Evolutionary conservation across 1,140 invertebrate species (phyloP), one percentile per base, ranked within the genome.

Genomic region (Coboldia fuscipes): DNA sequence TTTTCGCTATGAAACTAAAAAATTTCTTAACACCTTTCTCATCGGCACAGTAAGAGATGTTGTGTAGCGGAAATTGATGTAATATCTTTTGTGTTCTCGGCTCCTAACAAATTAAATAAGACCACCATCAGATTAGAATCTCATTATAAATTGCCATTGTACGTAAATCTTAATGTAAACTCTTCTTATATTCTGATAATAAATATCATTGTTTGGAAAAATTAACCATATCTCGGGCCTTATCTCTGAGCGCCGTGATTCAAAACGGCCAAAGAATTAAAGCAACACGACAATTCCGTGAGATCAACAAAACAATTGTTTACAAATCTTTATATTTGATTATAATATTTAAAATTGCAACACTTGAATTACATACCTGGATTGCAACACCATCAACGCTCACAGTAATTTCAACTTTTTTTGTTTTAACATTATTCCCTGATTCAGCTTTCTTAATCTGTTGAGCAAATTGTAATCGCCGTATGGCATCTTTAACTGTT

Each of bases 1-100:
- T 82, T 63, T 94, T 96, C 21, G 88, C 90, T 44, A 97, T 94
- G 55, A 97, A 97, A 46, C 76, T 81, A 17, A 16, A 16, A 30
- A 30, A 94, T 44, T 85, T 84, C 50, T 94, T 96, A 35, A 93
- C 89, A 26, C 86, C 84, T 56, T 96, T 96, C 55, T 97, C 92
- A 54, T 96, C 90, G 5, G 92, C 90, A 62, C 92, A 96, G 58
- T 96, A 97, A 0, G 88, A 94, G 57, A 97, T 96, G 54, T 88
- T 71, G 56, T 97, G 89, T n/a, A 97, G 58, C 1, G 90, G 89
- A 56, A 93, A 96, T 54, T 94, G 88, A 57, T 93, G 80, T 47
- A 89, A 62, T 30, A 93, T 85, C 47, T 63, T 68, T 45, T 71
- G 69, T 21, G 68, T 65, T 43, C 66, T 55, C 16, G 70, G 70